Percentiles rank a stretch among this genome's conserved stretches.
These are phyloP conservation scores for Tribolium madens DNA, from an alignment of 1,140 invertebrate genomes.

Conservation along the genomic window DNA sequence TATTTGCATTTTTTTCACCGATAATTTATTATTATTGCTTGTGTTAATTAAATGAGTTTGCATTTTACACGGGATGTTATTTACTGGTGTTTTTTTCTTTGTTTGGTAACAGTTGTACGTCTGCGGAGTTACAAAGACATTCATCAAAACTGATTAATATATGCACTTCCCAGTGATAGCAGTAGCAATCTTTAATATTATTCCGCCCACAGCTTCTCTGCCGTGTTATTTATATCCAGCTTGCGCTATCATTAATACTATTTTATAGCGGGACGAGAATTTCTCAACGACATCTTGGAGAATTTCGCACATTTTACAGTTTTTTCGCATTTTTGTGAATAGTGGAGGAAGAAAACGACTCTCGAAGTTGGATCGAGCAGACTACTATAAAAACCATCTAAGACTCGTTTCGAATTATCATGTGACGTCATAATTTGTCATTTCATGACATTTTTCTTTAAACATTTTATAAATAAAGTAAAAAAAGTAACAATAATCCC, in stretches of 20 bases:
- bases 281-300: background rate
- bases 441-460: no score
- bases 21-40: background rate
- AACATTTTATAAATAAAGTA: no score
- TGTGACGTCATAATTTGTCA: no score
- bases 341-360: no score
- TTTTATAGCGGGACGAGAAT: slow-evolving; percentile 11
- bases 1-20: background rate
- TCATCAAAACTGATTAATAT: slow-evolving; percentile 51
- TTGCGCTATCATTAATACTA: slow-evolving; percentile 52
- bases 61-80: background rate
- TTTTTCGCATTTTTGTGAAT: background rate
- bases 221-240: slow-evolving; percentile 51
- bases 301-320: background rate
- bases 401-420: no score
- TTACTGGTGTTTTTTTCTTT: background rate
- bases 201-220: slow-evolving; percentile 48
- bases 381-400: no score
- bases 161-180: slow-evolving; percentile 55
- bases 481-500: no score
- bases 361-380: no score
- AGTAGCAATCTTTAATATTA: slow-evolving; percentile 56
- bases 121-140: slow-evolving; percentile 39
- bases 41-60: background rate
- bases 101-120: slow-evolving; percentile 15